phyloP scores from a whole-genome alignment of 2,113 vertebrate species.

The Gallinago media region DNA sequence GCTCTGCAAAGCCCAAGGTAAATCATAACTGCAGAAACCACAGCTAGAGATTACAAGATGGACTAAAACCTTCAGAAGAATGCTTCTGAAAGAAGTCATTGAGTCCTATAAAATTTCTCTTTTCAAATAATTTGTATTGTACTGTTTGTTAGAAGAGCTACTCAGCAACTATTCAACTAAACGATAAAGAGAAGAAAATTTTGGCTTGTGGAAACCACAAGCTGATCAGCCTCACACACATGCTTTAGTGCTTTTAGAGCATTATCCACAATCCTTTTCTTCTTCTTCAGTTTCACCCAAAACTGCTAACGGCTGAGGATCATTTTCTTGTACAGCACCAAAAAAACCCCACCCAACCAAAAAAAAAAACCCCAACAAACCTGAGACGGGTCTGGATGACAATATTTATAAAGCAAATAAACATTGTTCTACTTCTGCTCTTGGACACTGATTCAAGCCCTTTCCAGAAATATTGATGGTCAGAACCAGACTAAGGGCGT shows the following conservation, averaged over 20 bases:
- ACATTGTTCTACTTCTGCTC: no score
- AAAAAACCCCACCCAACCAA: background rate
- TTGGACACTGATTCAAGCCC: no score
- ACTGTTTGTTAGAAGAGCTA: background rate
- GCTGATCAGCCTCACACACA: background rate
- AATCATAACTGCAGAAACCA: background rate
- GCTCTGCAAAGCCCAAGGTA: background rate
- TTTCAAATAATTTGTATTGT: background rate
- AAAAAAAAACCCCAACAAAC: background rate
- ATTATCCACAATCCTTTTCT: background rate
- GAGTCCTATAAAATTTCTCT: background rate
- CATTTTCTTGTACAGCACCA: background rate
- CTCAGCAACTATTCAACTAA: background rate
- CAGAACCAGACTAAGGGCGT: conserved; percentile 41
- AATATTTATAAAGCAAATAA: no score
- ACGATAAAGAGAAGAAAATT: background rate
- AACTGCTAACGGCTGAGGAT: background rate
- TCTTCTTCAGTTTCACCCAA: background rate
- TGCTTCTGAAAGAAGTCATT: background rate
- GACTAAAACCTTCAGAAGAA: background rate
- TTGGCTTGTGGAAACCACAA: background rate
- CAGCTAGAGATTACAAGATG: background rate
- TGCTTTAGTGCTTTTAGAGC: background rate
- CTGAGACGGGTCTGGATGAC: no score
- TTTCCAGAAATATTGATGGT: conserved; percentile 63